These are phyloP conservation scores for Acheta domesticus DNA, from an alignment of 2,888 invertebrate species.

Conservation along the genomic window DNA sequence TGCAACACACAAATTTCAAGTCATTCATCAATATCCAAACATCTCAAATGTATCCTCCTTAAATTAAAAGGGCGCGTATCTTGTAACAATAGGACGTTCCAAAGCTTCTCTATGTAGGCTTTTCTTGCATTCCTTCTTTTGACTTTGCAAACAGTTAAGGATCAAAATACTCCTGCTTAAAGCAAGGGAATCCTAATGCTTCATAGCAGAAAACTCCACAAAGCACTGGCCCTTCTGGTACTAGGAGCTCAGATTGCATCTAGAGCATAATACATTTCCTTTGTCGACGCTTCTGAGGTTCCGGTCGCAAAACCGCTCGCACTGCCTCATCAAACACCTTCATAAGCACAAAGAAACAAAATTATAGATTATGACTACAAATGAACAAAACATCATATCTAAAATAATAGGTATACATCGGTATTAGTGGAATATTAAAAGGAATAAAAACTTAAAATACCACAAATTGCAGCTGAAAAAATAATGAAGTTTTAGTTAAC, in stretches of 20 bases:
- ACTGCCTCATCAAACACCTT: conserved; percentile 99
- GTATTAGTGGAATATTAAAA: background rate
- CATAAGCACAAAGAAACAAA: conserved; percentile 25
- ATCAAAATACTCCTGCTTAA: background rate
- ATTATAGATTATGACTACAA: conserved; percentile 23
- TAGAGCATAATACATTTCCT: conserved; percentile 83
- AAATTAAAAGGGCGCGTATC: background rate
- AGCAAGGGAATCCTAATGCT: background rate
- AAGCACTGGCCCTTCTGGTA: background rate
- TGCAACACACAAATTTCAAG: conserved; percentile 9
- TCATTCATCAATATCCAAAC: background rate
- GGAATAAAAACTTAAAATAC: background rate
- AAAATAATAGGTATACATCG: background rate
- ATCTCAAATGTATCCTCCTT: background rate
- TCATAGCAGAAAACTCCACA: background rate
- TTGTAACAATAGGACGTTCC: background rate
- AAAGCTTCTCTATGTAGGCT: background rate
- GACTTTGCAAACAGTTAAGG: background rate
- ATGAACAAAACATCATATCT: conserved; percentile 26
- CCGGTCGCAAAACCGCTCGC: conserved; percentile 92
- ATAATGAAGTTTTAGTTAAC: too few species aligned
- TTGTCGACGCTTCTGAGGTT: conserved; percentile 91
- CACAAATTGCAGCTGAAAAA: background rate
- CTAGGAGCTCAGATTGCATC: conserved; percentile 42
- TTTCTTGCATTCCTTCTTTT: background rate